These are phyloP conservation scores for Palaemon carinicauda DNA, from an alignment of 1,140 invertebrate genomes.

Conservation along the genomic window DNA sequence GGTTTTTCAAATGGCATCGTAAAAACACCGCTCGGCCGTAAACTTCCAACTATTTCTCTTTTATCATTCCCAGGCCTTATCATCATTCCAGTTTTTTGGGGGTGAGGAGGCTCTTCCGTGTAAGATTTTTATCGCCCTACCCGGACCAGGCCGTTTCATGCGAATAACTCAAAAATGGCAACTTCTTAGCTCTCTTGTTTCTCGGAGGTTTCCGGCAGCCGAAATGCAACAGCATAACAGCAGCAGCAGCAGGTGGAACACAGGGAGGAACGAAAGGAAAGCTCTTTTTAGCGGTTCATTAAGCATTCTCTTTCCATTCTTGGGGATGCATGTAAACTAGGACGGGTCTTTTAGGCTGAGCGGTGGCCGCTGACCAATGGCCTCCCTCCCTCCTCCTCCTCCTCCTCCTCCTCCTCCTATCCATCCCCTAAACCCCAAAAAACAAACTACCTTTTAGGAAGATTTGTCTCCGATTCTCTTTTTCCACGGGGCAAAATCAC, in stretches of 20 bases:
- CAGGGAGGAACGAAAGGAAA: background rate
- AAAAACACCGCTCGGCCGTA: background rate
- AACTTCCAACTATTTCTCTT: background rate
- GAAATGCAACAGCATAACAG: too few species aligned
- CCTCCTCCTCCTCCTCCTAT: background rate
- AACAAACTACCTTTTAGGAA: too few species aligned
- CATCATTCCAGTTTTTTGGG: background rate
- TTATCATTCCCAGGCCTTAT: background rate
- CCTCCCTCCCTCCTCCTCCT: too few species aligned
- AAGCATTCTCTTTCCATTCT: conserved; percentile 47
- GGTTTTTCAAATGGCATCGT: conserved; percentile 1
- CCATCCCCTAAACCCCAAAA: too few species aligned
- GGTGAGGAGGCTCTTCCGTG: too few species aligned
- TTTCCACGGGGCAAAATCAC: too few species aligned
- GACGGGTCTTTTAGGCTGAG: background rate
- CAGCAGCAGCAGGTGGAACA: background rate
- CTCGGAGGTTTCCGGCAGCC: background rate
- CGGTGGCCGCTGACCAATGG: background rate
- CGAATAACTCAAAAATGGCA: too few species aligned
- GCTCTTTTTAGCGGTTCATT: conserved; percentile 40
- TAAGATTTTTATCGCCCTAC: too few species aligned
- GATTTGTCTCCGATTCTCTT: too few species aligned
- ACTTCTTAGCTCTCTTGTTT: background rate
- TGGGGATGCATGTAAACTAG: conserved; percentile 18
- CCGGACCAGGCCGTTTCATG: too few species aligned